Evolutionary conservation across 2,797 vertebrate genomes (phyloP).

Genomic region (Enteromius anoplus): DNA sequence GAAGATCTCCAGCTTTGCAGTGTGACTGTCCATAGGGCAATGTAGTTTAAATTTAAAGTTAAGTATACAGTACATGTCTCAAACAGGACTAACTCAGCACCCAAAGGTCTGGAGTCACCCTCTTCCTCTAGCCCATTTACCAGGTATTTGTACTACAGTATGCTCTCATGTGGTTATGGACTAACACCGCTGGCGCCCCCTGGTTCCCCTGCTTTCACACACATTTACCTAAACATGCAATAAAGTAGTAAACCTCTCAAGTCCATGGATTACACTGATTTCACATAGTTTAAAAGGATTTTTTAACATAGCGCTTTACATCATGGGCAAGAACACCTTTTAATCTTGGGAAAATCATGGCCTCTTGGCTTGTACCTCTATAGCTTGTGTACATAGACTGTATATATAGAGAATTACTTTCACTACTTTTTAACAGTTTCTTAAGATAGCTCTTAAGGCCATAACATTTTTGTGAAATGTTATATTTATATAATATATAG

Average conservation of each 20-base stretch:
- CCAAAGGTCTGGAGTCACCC: constrained; percentile 75
- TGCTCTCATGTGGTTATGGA: constrained; percentile 56
- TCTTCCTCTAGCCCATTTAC: constrained; percentile 68
- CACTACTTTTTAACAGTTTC: too few relatives aligned
- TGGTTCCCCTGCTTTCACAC: constrained; percentile 17
- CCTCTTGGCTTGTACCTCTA: background rate
- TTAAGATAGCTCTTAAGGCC: too few relatives aligned
- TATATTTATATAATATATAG: too few relatives aligned
- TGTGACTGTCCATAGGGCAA: constrained; percentile 16
- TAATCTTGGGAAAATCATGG: background rate
- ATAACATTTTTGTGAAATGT: too few relatives aligned
- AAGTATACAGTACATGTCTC: constrained; percentile 71
- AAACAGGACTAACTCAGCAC: constrained; percentile 82
- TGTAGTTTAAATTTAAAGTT: constrained; percentile 37
- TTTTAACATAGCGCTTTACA: background rate
- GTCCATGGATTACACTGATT: background rate
- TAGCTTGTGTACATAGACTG: too few relatives aligned
- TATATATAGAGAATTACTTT: too few relatives aligned
- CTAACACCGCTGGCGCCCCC: constrained; percentile 7
- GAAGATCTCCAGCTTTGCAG: background rate
- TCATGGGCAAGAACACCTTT: background rate
- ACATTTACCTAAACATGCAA: background rate
- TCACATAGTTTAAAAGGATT: background rate
- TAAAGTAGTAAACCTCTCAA: background rate
- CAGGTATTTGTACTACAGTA: constrained; percentile 73